These are phyloP conservation scores for Drosophila neonasuta DNA, from an alignment of 2,888 invertebrate species.

Conservation along the genomic window DNA sequence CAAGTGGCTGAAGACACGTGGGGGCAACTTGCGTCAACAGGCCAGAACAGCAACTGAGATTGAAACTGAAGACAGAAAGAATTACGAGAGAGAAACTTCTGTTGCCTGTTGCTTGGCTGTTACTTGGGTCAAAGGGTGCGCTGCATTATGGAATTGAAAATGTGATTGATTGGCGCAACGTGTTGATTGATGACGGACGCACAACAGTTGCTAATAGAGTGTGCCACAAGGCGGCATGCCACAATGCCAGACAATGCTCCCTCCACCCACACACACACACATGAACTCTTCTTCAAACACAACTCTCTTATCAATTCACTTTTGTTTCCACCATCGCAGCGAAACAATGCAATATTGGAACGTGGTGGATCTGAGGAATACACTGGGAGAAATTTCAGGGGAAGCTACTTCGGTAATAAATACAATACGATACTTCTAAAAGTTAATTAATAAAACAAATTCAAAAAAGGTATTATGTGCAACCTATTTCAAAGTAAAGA, in stretches of 20 bases:
- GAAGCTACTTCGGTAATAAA: background rate
- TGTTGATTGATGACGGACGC: conserved; percentile 11
- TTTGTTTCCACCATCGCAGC: background rate
- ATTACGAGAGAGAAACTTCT: background rate
- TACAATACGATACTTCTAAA: too few species aligned
- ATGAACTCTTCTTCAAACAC: background rate
- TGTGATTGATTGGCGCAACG: conserved; percentile 7
- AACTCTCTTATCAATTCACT: conserved; percentile 9
- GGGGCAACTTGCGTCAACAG: conserved; percentile 13
- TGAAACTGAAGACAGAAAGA: background rate
- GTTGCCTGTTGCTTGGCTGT: background rate
- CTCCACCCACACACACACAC: background rate
- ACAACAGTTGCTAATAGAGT: conserved; percentile 6
- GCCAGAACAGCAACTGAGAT: background rate
- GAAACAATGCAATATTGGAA: background rate
- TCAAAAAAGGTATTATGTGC: too few species aligned
- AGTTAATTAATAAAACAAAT: too few species aligned
- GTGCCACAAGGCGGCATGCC: conserved; percentile 16
- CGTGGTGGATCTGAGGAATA: background rate
- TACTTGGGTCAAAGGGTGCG: conserved; percentile 4
- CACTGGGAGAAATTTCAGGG: background rate
- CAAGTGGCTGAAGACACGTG: background rate
- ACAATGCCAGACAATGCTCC: background rate
- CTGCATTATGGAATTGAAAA: conserved; percentile 3
- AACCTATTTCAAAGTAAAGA: too few species aligned